Percentiles rank a stretch among this genome's conserved stretches.
Evolutionary conservation across 2,888 invertebrate genomes (phyloP).

Genomic region (Erebia epiphron): DNA sequence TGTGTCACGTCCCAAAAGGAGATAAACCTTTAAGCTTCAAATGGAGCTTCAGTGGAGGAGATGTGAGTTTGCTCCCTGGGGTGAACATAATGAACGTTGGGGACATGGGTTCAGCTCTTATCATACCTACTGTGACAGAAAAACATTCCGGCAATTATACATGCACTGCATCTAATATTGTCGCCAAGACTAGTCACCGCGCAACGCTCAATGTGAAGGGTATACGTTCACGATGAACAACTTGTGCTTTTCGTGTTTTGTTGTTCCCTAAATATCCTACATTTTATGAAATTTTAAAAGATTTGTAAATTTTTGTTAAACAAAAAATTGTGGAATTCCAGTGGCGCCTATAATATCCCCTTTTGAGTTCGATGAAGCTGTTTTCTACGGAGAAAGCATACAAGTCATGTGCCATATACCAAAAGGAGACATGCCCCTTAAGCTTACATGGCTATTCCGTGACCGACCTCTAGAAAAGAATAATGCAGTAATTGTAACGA

Average conservation of each 20-base stretch:
- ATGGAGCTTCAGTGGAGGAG: slow-evolving; percentile 88
- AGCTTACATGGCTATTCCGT: slow-evolving; percentile 87
- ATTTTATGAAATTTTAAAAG: background rate
- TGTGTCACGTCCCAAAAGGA: slow-evolving; percentile 85
- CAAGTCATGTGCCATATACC: slow-evolving; percentile 82
- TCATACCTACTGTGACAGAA: slow-evolving; percentile 87
- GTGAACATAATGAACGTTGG: slow-evolving; percentile 85
- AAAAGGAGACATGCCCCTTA: slow-evolving; percentile 88
- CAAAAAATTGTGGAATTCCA: slow-evolving; percentile 60
- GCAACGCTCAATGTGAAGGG: slow-evolving; percentile 86
- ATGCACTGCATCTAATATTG: slow-evolving; percentile 85
- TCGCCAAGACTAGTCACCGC: slow-evolving; percentile 83
- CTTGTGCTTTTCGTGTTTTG: slow-evolving; percentile 61
- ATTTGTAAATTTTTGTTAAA: slow-evolving; percentile 37
- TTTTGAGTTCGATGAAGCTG: slow-evolving; percentile 82
- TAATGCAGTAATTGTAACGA: slow-evolving; percentile 77
- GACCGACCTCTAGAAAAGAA: slow-evolving; percentile 73
- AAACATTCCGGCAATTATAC: slow-evolving; percentile 87
- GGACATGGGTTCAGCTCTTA: slow-evolving; percentile 85
- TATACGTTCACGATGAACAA: slow-evolving; percentile 63
- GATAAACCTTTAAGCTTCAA: slow-evolving; percentile 88
- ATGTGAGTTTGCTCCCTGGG: slow-evolving; percentile 81
- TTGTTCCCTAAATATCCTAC: slow-evolving; percentile 45
- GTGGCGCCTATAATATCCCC: slow-evolving; percentile 84
- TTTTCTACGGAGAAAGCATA: slow-evolving; percentile 83